A percentile compares a stretch with the other conserved stretches of the same genome.
Evolutionary conservation across 2,113 vertebrate species (phyloP).

Genomic region (Anseranas semipalmata): DNA sequence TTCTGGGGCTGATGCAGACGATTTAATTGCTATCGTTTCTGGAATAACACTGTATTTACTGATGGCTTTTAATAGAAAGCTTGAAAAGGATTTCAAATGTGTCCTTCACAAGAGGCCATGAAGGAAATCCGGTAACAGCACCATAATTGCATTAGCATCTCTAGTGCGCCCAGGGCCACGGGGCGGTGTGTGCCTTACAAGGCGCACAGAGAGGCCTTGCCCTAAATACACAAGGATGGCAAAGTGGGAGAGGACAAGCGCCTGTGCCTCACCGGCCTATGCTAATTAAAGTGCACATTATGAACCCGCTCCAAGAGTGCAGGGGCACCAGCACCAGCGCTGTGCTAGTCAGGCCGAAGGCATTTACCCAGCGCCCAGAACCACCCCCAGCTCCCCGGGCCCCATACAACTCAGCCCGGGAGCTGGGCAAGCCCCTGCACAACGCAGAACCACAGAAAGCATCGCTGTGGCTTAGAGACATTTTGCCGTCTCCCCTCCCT

Average conservation of each 20-base stretch:
- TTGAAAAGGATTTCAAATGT: conserved; percentile 25
- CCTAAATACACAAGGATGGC: conserved; percentile 24
- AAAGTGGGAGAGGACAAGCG: not conserved
- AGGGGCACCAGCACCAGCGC: not conserved
- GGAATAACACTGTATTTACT: not conserved
- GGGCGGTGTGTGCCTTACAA: not conserved
- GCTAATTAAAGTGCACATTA: not conserved
- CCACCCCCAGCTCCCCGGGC: not conserved
- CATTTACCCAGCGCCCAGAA: not conserved
- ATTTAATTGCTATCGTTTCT: conserved; percentile 26
- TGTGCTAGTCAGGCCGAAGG: not conserved
- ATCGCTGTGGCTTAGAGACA: not conserved
- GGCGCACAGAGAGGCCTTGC: conserved; percentile 1
- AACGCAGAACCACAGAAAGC: not conserved
- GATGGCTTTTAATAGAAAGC: conserved; percentile 55
- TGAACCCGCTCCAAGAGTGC: not conserved
- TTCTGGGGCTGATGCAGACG: not conserved
- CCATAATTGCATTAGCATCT: conserved; percentile 57
- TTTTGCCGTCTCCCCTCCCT: not conserved
- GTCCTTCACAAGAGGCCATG: conserved; percentile 60
- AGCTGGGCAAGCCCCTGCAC: not conserved
- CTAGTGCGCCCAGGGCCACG: not conserved
- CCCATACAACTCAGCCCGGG: not conserved
- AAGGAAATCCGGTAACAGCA: conserved; percentile 42
- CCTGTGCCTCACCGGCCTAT: not conserved